These are phyloP conservation scores for Dreissena polymorpha DNA, from an alignment of 1,140 invertebrate genomes.

Conservation along the genomic window DNA sequence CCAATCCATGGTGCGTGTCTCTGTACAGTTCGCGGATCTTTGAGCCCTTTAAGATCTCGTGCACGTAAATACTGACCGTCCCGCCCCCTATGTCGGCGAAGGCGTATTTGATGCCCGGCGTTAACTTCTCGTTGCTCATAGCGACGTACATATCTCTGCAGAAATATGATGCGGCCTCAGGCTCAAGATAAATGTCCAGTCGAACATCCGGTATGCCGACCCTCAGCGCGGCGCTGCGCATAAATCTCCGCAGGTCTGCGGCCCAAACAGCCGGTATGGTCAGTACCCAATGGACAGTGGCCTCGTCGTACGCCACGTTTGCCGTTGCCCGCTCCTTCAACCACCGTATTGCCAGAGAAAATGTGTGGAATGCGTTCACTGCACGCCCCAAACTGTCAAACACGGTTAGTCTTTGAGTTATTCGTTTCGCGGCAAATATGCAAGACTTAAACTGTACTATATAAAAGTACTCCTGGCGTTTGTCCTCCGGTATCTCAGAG, in stretches of 20 bases:
- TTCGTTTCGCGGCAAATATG: background rate
- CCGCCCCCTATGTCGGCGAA: background rate
- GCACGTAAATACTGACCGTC: background rate
- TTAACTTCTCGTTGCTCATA: background rate
- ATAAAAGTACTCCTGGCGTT: background rate
- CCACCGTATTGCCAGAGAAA: background rate
- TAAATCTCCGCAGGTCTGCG: background rate
- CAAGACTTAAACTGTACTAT: background rate
- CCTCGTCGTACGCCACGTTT: background rate
- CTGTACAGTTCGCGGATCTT: background rate
- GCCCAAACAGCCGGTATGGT: background rate
- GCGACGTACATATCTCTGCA: background rate
- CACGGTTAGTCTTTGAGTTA: background rate
- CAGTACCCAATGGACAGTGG: background rate
- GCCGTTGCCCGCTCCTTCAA: background rate
- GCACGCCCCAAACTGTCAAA: background rate
- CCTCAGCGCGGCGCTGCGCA: background rate
- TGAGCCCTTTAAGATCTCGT: background rate
- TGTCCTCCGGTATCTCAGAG: background rate
- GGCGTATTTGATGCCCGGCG: background rate
- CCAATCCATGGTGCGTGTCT: background rate
- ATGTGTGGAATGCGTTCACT: background rate
- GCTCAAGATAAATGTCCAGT: background rate
- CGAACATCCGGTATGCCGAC: background rate
- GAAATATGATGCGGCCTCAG: background rate